phyloP scores from a whole-genome alignment of 2,797 vertebrate species.

The Pangasius macronema region DNA sequence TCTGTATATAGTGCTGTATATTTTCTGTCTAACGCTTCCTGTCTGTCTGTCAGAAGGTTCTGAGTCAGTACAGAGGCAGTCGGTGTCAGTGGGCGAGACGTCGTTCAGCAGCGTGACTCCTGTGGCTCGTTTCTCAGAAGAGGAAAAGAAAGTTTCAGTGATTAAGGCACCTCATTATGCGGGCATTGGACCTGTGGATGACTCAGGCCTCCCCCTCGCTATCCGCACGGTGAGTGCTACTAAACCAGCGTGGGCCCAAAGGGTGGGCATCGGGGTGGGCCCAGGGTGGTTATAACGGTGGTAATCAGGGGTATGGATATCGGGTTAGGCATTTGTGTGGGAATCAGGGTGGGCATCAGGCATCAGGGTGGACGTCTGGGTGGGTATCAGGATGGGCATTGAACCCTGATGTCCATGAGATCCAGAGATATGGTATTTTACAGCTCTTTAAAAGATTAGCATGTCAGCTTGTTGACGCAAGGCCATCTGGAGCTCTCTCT shows the following conservation, averaged over 20 bases:
- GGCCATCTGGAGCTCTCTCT: not conserved
- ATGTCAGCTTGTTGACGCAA: not conserved
- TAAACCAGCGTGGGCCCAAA: not conserved
- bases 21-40: not conserved
- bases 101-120: constrained; percentile 82
- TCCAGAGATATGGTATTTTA: not conserved
- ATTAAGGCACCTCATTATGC: constrained; percentile 97
- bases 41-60: constrained; percentile 77
- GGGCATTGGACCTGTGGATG: constrained; percentile 95
- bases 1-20: not conserved
- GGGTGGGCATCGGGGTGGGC: not conserved
- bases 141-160: constrained; percentile 92
- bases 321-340: not conserved
- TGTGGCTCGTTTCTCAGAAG: constrained; percentile 90
- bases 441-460: not conserved
- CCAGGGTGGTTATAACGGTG: not conserved
- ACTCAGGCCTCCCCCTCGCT: constrained; percentile 96
- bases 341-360: not conserved
- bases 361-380: not conserved
- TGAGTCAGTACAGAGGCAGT: constrained; percentile 82
- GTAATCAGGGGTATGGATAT: not conserved
- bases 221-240: constrained; percentile 90
- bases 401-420: not conserved
- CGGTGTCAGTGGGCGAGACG: constrained; percentile 76
- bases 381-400: not conserved